Evolutionary conservation across 2,797 vertebrate species (phyloP), one percentile per base, ranked within the genome.

Genomic region (Buceros bicornis): DNA sequence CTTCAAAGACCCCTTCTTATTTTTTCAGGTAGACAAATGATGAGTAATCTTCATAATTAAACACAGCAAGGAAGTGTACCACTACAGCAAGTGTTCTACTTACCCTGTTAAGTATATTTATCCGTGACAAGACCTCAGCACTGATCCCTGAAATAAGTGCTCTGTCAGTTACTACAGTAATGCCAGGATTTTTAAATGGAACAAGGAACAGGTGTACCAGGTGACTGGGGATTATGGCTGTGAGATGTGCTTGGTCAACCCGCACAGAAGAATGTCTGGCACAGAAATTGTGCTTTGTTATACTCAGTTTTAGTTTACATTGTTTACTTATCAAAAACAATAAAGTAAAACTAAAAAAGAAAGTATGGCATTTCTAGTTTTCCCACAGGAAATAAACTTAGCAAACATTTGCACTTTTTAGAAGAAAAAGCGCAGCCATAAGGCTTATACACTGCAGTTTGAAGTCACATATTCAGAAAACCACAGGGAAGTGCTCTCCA

Each of bases 1-100:
- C 58, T 77, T 77, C 26, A 65, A 76, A 89, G 33, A 37, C 19
- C 22, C 16, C 1, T 85, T 67, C 29, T 29, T 70, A 56, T 70
- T 82, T 67, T 85, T 79, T 81, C 45, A 33, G 10, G 29, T 47
- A 65, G 66, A 60, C 7, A 91, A 91, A 60, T 54, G 21, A 21
- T 64, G 78, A 74, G 45, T 60, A 78, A 95, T 77, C 21, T 61
- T 79, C 62, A 53, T 86, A 87, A 89, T 86, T 78, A 93, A 95
- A 67, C 24, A 48, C n/a, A 74, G 26, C 17, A 47, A 62, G 58
- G 40, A 70, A 57, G 35, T 40, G 37, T 40, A 40, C 37, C 37
- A 40, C 37, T 40, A 40, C 37, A 40, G 37, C 10, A 40, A 40
- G 37, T 40, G 37, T 40, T 40, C 37, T 40, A 40, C 37, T 40